Conservation (phyloP, 2,113 vertebrate genomes). For the Corydoras maculifer region DNA sequence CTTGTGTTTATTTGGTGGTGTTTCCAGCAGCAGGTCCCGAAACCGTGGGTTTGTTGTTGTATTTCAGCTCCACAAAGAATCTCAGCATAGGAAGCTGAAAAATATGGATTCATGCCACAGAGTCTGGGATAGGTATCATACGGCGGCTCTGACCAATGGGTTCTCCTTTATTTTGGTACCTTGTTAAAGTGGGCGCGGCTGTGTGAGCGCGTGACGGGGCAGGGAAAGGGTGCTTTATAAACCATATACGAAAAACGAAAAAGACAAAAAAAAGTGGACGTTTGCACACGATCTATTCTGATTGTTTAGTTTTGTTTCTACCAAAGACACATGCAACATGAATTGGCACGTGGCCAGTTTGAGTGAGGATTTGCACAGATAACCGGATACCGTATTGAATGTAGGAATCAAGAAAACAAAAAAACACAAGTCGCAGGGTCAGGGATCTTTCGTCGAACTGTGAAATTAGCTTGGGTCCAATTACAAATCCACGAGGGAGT, state of each 20-base stretch:
- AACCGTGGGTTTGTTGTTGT: conserved; percentile 74
- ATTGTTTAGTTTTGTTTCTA: conserved; percentile 84
- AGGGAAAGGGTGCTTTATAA: conserved; percentile 49
- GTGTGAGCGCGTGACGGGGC: conserved; percentile 24
- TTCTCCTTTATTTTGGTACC: conserved; percentile 67
- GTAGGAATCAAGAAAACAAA: conserved; percentile 68
- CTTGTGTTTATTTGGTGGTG: conserved; percentile 18
- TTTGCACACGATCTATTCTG: conserved; percentile 98
- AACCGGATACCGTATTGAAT: conserved; percentile 99
- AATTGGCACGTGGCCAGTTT: conserved; percentile 98
- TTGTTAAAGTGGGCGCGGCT: conserved; percentile 37
- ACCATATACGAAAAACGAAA: conserved; percentile 62
- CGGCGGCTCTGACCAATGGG: conserved; percentile 90
- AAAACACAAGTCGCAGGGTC: conserved; percentile 77
- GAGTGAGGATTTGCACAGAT: conserved; percentile 99
- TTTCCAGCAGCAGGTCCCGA: conserved; percentile 51
- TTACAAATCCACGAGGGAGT: conserved; percentile 93
- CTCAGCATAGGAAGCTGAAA: conserved; percentile 95
- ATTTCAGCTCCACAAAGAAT: conserved; percentile 84
- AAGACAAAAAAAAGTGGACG: conserved; percentile 75
- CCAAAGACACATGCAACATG: conserved; percentile 99
- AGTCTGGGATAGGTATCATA: conserved; percentile 98
- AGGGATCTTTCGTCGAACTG: conserved; percentile 95
- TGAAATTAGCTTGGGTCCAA: conserved; percentile 99
- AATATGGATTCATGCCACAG: conserved; percentile 99